Conservation (phyloP, 2,888 invertebrate species). For the Tanytarsus gracilentus region DNA sequence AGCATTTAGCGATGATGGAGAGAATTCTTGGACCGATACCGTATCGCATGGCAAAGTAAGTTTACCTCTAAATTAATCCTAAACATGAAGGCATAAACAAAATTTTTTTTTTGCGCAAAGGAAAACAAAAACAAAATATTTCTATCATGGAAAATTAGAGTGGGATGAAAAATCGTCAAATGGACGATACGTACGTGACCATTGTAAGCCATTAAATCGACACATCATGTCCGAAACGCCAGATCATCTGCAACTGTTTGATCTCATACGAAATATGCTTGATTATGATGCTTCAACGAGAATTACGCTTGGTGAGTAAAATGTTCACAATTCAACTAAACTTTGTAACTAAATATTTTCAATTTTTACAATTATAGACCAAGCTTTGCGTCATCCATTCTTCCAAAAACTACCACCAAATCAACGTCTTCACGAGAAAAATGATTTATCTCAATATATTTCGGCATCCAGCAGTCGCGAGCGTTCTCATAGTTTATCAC, state of each 20-base stretch:
- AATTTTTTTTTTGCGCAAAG: slow-evolving; percentile 43
- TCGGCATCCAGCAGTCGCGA: slow-evolving; percentile 6
- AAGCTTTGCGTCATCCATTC: slow-evolving; percentile 87
- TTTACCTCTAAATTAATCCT: slow-evolving; percentile 2
- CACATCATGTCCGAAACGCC: slow-evolving; percentile 80
- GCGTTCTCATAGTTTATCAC: slow-evolving; percentile 42
- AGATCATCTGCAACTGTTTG: slow-evolving; percentile 89
- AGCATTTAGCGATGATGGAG: slow-evolving; percentile 99
- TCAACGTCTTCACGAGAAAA: slow-evolving; percentile 56
- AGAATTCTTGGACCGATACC: slow-evolving; percentile 94
- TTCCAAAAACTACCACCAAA: slow-evolving; percentile 76
- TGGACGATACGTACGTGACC: slow-evolving; percentile 94
- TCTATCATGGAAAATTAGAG: slow-evolving; percentile 93
- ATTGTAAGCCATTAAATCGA: slow-evolving; percentile 94
- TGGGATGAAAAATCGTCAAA: slow-evolving; percentile 97
- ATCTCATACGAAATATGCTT: slow-evolving; percentile 89
- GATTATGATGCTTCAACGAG: slow-evolving; percentile 92
- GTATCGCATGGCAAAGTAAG: slow-evolving; percentile 63
- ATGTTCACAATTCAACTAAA: not conserved
- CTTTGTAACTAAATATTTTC: not conserved
- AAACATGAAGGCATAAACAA: slow-evolving; percentile 2
- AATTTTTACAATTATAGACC: slow-evolving; percentile 42
- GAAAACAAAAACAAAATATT: slow-evolving; percentile 94
- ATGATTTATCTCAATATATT: slow-evolving; percentile 32
- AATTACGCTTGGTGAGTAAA: slow-evolving; percentile 57